Percentiles rank a stretch among this genome's conserved stretches.
Conservation (phyloP, 2,888 invertebrate species). For the Listrodromus nycthemerus region DNA sequence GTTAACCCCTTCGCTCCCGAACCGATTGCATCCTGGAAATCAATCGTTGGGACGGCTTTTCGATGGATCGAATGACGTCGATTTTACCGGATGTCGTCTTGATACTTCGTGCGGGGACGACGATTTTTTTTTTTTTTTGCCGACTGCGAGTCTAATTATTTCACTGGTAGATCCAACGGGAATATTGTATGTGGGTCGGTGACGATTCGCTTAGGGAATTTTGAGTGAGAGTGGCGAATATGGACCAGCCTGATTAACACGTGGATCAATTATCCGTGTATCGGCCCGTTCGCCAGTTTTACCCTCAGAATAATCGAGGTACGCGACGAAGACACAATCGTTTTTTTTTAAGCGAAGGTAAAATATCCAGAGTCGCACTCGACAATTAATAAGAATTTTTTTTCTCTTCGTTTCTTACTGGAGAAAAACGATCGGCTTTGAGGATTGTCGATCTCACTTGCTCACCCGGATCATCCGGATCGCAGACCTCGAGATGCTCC, state of each 20-base stretch:
- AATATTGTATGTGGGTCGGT: not conserved
- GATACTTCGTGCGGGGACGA: too few relatives aligned
- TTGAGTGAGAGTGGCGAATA: too few relatives aligned
- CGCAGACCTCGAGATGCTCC: slow-evolving; percentile 59
- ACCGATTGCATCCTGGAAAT: not conserved
- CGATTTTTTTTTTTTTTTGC: too few relatives aligned
- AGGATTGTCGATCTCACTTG: slow-evolving; percentile 37
- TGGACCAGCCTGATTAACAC: too few relatives aligned
- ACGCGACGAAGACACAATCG: not conserved
- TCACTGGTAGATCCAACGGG: too few relatives aligned
- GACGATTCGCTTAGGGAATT: too few relatives aligned
- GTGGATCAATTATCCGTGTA: too few relatives aligned
- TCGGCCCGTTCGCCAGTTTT: too few relatives aligned
- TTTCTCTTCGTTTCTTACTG: not conserved
- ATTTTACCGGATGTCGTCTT: too few relatives aligned
- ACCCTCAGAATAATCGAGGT: not conserved
- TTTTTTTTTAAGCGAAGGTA: not conserved
- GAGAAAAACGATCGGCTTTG: slow-evolving; percentile 47
- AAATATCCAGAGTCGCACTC: not conserved
- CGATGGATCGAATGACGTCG: not conserved
- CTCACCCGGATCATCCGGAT: slow-evolving; percentile 49
- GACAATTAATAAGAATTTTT: not conserved
- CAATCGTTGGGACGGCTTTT: not conserved
- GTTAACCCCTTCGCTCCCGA: slow-evolving; percentile 8
- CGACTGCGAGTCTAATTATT: too few relatives aligned